Evolutionary conservation across 2,113 vertebrate species (phyloP), one percentile per base, ranked within the genome.

Genomic region (Mixornis gularis): DNA sequence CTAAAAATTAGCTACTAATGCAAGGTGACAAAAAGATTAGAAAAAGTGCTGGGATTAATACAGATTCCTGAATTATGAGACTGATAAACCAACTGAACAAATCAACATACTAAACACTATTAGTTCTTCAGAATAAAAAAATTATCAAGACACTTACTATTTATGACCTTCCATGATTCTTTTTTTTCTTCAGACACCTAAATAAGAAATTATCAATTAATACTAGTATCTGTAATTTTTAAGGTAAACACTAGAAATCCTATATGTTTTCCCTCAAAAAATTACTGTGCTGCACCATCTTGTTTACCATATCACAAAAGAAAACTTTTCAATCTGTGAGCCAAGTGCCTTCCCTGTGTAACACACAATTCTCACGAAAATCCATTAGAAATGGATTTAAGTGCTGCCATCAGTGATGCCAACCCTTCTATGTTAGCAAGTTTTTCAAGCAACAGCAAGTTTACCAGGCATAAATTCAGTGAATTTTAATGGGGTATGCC

Each of bases 151-250:
- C 92, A 95, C 97, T 98, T 97, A 98, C 98, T 98, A 98, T 84
- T 97, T 98, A 81, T 98, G 98, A 89, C 97, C 94, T 87, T 98
- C 97, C 98, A 98, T 98, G 56, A 79, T 96, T 97, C 86, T 79
- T 70, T 56, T 72, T n/a, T 86, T 94, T 92, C 94, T 95, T 93
- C 95, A 95, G 90, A 60, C 77, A 73, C 92, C 96, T 96, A 76
- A 88, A 90, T 40, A 92, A 95, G 53, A 95, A 92, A 91, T 58
- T 34, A 81, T 24, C 66, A 79, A 71, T 96, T 95, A 95, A 95
- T 90, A 89, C 52, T 34, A 92, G 65, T 6, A 74, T 12, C 9
- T 79, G 85, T 84, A 52, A 36, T 60, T 80, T 48, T 62, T 17
- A 79, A 46, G 15, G 64, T 44, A 86, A 30, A 68, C 34, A 64